Evolutionary conservation across 2,113 vertebrate genomes (phyloP), one percentile per base, ranked within the genome.

Genomic region (Steatornis caripensis): DNA sequence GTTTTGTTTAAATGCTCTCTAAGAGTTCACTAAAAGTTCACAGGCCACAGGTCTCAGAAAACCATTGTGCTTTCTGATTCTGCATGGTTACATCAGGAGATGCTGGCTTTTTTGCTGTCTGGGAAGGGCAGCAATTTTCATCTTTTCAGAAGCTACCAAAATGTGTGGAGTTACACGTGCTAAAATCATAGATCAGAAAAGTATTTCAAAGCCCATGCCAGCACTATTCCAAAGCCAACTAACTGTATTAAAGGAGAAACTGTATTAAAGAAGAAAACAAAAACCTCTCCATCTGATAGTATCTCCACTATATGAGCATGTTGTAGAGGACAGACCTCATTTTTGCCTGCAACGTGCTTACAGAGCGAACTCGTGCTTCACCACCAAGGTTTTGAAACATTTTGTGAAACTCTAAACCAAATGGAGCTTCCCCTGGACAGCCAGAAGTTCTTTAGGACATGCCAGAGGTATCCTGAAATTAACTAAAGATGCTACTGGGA

Each of bases 1-100:
- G 96, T 93, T 96, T 93, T 92, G 68, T 78, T 90, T 81, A 55
- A 96, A 79, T 53, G 61, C 60, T 92, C 95, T 86, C 85, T 91
- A 48, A 72, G 65, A 91, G 87, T 92, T 91, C 93, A 93, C 23
- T 80, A 17, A 32, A 71, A 93, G 95, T 96, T 96, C 94, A 96
- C 46, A 66, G 37, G 41, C 62, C 66, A 36, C 48, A 80, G 57
- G 37, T 22, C 26, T 79, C 78, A 89, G 69, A 65, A 80, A 92
- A 70, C 22, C 36, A 70, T 75, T 86, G 55, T 91, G 27, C 51
- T 79, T 94, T 90, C 61, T 74, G 84, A 74, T 58, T 93, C 54
- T 77, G 54, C n/a, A 32, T 23, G 26, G 27, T 68, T 48, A 62
- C 19, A 55, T 57, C 27, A 93, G 43, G 39, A 92, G 86, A 81